Conservation (phyloP, 2,113 vertebrate genomes). For the Natator depressus region DNA sequence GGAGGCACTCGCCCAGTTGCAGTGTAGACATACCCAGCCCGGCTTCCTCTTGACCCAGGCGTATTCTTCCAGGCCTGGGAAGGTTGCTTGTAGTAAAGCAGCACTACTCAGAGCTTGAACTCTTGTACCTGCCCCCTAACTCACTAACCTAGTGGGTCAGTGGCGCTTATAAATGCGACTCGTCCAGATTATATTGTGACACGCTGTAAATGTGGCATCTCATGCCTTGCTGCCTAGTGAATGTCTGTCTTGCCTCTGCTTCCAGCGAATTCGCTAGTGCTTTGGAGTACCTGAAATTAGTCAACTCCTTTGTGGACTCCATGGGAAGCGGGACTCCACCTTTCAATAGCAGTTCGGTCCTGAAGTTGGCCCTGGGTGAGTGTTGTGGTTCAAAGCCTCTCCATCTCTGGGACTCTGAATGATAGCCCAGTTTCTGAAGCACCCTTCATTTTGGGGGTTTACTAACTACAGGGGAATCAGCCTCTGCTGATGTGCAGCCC, state of each 20-base stretch:
- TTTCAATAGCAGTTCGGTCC: conserved; percentile 75
- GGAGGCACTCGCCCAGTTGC: background rate
- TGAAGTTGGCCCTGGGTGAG: conserved; percentile 81
- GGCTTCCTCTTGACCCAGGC: fast-evolving
- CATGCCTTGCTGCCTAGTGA: background rate
- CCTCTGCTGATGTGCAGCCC: background rate
- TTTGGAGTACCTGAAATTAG: conserved; percentile 90
- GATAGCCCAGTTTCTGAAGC: fast-evolving
- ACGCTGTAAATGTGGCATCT: background rate
- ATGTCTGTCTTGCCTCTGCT: conserved; percentile 34
- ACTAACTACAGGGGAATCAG: background rate
- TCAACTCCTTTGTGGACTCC: conserved; percentile 91
- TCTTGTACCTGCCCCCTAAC: background rate
- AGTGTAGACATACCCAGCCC: background rate
- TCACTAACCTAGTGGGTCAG: background rate
- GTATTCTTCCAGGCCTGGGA: fast-evolving
- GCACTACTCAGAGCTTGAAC: background rate
- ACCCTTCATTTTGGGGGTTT: background rate
- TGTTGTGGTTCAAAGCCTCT: background rate
- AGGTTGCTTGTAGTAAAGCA: background rate
- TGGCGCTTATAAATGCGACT: background rate
- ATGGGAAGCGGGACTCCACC: conserved; percentile 76
- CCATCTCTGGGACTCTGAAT: background rate
- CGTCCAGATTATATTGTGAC: background rate
- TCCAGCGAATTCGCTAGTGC: conserved; percentile 91